Percentiles rank a stretch among this genome's conserved stretches.
Evolutionary conservation across 2,113 vertebrate genomes (phyloP).

Genomic region (Dromiciops gliroides): DNA sequence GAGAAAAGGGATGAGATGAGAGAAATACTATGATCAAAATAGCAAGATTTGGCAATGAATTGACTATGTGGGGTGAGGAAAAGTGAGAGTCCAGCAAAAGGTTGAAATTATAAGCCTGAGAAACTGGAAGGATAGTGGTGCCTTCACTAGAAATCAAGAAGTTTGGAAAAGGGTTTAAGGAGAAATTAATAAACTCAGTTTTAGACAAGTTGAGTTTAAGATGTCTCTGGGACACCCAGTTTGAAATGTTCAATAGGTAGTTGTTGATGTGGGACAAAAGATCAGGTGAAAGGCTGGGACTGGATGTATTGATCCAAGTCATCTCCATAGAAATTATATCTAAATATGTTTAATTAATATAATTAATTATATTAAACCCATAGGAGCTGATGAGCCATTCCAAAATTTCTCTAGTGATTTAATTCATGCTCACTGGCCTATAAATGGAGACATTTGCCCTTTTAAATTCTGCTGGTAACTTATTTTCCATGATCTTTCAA

Average conservation of each 20-base stretch:
- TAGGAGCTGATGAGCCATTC: no score
- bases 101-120: background rate
- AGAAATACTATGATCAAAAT: background rate
- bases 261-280: background rate
- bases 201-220: background rate
- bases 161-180: background rate
- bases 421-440: no score
- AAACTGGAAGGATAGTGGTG: background rate
- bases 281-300: no score
- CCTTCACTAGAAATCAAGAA: background rate
- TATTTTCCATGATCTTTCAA: no score
- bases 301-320: background rate
- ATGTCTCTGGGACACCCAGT: background rate
- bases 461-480: no score
- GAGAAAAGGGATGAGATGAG: background rate
- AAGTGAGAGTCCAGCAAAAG: background rate
- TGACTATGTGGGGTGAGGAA: background rate
- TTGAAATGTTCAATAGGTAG: background rate
- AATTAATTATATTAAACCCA: no score
- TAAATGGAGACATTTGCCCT: no score
- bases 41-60: background rate
- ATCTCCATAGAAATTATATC: no score
- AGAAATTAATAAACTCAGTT: background rate
- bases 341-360: no score
- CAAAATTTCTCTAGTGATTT: no score